A percentile compares a stretch with the other conserved stretches of the same genome.
Evolutionary conservation across 2,888 invertebrate genomes (phyloP).

Genomic region (Lamproptera curius): DNA sequence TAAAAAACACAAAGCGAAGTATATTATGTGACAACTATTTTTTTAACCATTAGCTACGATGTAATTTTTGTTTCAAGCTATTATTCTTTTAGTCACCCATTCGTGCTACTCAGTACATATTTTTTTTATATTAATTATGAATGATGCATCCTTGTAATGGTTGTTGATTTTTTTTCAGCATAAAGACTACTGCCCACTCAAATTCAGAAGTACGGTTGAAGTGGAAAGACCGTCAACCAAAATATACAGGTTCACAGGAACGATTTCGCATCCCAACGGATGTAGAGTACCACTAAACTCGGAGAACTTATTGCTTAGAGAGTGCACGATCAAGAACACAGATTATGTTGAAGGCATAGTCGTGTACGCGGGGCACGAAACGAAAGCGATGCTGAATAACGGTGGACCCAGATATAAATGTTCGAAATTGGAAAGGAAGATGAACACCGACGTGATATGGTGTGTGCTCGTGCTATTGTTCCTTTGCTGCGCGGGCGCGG

Average conservation of each 20-base stretch:
- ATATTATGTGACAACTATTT: not conserved
- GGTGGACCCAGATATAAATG: conserved; percentile 96
- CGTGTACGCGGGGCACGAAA: conserved; percentile 97
- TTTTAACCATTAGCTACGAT: no score
- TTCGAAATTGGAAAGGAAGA: conserved; percentile 93
- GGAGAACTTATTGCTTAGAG: conserved; percentile 94
- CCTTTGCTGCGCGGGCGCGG: conserved; percentile 93
- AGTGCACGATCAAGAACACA: conserved; percentile 97
- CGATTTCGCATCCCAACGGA: conserved; percentile 88
- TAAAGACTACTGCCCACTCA: conserved; percentile 85
- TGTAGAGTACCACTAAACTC: conserved; percentile 89
- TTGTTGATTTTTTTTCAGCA: conserved; percentile 75
- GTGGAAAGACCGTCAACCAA: conserved; percentile 97
- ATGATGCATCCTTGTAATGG: no score
- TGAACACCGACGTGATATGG: conserved; percentile 98
- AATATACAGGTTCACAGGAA: conserved; percentile 96
- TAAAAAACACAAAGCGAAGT: conserved; percentile 37
- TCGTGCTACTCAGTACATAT: not conserved
- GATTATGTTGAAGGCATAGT: conserved; percentile 98
- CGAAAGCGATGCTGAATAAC: conserved; percentile 98
- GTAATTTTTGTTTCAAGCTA: no score
- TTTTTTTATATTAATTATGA: not conserved
- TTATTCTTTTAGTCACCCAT: not conserved
- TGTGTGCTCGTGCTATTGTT: conserved; percentile 94
- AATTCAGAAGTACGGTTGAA: conserved; percentile 91